A percentile compares a stretch with the other conserved stretches of the same genome.
Evolutionary conservation across 64 coral and sea anemone genomes (phyloP).

Genomic region (Pocillopora damicornis): DNA sequence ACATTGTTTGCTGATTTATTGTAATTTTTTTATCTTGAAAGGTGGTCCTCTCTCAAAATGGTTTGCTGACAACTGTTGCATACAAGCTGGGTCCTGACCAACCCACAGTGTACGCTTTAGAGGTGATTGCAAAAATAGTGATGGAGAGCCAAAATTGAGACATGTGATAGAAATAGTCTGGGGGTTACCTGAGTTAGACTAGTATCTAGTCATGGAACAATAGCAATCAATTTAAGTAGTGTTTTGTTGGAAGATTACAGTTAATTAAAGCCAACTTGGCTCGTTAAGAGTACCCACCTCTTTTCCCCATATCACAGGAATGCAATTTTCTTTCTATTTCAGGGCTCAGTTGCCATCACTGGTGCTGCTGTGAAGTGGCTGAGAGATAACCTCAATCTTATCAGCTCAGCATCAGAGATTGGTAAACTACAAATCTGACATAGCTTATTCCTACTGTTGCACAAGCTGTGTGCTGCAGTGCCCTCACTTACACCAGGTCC

Average conservation of each 20-base stretch:
- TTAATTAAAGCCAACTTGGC: background rate
- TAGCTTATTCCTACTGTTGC: background rate
- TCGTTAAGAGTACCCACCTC: too few relatives aligned
- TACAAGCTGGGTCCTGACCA: slow-evolving; percentile 90
- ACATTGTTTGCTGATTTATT: background rate
- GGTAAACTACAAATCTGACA: slow-evolving; percentile 28
- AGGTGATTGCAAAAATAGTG: slow-evolving; percentile 31
- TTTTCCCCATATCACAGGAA: background rate
- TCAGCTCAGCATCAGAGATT: slow-evolving; percentile 78
- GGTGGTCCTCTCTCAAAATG: slow-evolving; percentile 83
- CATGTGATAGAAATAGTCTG: too few relatives aligned
- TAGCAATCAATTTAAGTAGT: too few relatives aligned
- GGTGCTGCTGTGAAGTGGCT: slow-evolving; percentile 96
- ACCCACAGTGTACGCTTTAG: slow-evolving; percentile 82
- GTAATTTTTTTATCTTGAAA: slow-evolving; percentile 21
- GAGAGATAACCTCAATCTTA: slow-evolving; percentile 84
- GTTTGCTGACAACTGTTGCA: slow-evolving; percentile 91
- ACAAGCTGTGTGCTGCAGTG: too few relatives aligned
- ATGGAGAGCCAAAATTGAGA: background rate
- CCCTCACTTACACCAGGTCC: too few relatives aligned
- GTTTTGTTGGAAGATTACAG: background rate
- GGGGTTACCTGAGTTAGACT: too few relatives aligned
- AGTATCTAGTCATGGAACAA: too few relatives aligned
- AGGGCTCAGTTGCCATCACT: slow-evolving; percentile 97
- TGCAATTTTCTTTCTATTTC: background rate